A percentile compares a stretch with the other conserved stretches of the same genome.
Conservation (phyloP, 1,140 invertebrate genomes). For the Lineus longissimus region DNA sequence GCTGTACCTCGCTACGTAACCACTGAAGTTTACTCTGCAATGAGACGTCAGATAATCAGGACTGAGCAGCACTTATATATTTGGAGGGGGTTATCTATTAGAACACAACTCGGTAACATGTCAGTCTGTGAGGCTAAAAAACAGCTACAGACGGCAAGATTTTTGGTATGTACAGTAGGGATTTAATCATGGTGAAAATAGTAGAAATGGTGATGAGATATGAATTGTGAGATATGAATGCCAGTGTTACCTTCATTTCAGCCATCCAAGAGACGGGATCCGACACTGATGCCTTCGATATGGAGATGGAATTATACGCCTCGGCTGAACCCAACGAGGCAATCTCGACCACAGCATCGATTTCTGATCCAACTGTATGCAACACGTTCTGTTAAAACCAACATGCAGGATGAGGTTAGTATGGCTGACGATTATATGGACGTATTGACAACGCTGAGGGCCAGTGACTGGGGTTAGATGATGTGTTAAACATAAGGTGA, state of each 20-base stretch:
- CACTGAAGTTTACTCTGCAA: slow-evolving; percentile 44
- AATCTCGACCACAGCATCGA: slow-evolving; percentile 40
- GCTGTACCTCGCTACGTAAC: slow-evolving; percentile 33
- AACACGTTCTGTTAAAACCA: slow-evolving; percentile 30
- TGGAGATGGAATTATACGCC: slow-evolving; percentile 17
- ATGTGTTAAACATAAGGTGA: too few relatives aligned
- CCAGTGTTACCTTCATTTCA: slow-evolving; percentile 14
- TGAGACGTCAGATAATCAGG: background rate
- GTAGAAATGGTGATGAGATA: background rate
- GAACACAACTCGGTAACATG: slow-evolving; percentile 22
- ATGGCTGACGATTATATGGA: too few relatives aligned
- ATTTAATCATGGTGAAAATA: background rate
- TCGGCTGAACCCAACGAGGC: slow-evolving; percentile 32
- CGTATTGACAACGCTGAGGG: too few relatives aligned
- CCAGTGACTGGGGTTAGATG: too few relatives aligned
- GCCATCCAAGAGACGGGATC: background rate
- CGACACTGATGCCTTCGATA: background rate
- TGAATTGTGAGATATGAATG: background rate
- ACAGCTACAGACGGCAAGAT: slow-evolving; percentile 4
- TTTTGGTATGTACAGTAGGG: background rate
- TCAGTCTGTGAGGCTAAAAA: slow-evolving; percentile 30
- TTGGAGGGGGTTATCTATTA: slow-evolving; percentile 25
- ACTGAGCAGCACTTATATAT: slow-evolving; percentile 21
- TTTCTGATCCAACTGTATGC: slow-evolving; percentile 38
- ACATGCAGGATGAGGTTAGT: background rate